Conservation (phyloP, 2,113 vertebrate genomes). For the Promerops cafer region DNA sequence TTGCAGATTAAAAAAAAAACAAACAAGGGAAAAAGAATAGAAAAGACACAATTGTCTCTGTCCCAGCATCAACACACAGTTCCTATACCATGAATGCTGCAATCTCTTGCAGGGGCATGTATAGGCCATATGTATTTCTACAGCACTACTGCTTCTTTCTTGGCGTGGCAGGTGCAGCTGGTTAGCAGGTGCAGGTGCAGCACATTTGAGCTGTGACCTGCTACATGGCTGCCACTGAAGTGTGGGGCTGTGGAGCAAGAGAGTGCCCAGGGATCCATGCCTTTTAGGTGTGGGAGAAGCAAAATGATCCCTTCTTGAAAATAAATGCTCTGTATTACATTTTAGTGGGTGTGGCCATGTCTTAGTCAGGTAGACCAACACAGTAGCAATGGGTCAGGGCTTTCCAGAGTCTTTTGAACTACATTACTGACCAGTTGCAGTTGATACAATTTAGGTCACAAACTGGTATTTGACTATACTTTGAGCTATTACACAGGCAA, state of each 20-base stretch:
- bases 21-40: not conserved
- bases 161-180: no score
- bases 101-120: not conserved
- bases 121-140: fast-evolving
- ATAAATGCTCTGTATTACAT: not conserved
- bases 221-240: not conserved
- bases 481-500: not conserved
- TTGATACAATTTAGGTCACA: not conserved
- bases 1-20: not conserved
- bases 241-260: fast-evolving
- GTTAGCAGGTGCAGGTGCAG: no score
- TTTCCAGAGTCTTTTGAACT: not conserved
- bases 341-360: not conserved
- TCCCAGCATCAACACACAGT: no score
- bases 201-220: not conserved
- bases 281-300: not conserved
- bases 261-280: not conserved
- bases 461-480: not conserved
- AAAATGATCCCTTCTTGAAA: not conserved
- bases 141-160: not conserved
- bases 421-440: not conserved
- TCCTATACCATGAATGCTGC: not conserved
- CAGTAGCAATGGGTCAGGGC: not conserved
- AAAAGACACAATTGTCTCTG: not conserved
- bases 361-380: not conserved